phyloP scores from a whole-genome alignment of 2,888 invertebrate species.

The Rotaria macrura region DNA sequence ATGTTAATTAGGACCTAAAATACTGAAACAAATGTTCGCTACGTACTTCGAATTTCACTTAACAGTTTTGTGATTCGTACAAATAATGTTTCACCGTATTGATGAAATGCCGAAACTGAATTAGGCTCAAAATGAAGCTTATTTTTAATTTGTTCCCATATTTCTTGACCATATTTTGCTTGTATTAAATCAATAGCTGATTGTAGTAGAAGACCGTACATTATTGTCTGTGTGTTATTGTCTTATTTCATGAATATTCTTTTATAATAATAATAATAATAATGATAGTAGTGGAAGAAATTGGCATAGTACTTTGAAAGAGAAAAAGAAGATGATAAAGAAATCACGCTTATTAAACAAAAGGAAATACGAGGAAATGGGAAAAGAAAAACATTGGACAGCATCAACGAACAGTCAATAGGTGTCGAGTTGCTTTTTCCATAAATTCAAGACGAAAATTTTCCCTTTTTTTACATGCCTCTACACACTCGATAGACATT shows the following conservation, averaged over 20 bases:
- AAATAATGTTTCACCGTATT: constrained; percentile 79
- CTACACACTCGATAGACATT: background rate
- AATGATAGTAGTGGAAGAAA: background rate
- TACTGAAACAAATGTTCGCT: background rate
- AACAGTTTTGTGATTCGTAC: constrained; percentile 60
- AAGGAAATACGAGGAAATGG: constrained; percentile 21
- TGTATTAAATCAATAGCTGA: constrained; percentile 84
- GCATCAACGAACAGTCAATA: background rate
- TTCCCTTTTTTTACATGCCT: background rate
- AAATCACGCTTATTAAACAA: background rate
- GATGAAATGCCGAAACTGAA: constrained; percentile 62
- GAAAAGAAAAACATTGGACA: background rate
- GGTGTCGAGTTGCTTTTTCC: background rate
- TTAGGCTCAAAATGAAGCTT: constrained; percentile 39
- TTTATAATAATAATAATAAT: background rate
- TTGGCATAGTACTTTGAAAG: background rate
- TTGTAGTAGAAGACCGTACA: constrained; percentile 91
- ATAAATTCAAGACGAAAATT: background rate
- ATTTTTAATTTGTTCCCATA: constrained; percentile 79
- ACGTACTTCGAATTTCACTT: constrained; percentile 53
- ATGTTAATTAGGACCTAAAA: background rate
- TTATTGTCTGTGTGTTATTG: constrained; percentile 45
- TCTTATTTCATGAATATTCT: background rate
- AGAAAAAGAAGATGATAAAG: background rate
- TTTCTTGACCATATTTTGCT: constrained; percentile 80